These are phyloP conservation scores for Coilia nasus DNA, from an alignment of 2,797 vertebrate genomes.

Conservation along the genomic window DNA sequence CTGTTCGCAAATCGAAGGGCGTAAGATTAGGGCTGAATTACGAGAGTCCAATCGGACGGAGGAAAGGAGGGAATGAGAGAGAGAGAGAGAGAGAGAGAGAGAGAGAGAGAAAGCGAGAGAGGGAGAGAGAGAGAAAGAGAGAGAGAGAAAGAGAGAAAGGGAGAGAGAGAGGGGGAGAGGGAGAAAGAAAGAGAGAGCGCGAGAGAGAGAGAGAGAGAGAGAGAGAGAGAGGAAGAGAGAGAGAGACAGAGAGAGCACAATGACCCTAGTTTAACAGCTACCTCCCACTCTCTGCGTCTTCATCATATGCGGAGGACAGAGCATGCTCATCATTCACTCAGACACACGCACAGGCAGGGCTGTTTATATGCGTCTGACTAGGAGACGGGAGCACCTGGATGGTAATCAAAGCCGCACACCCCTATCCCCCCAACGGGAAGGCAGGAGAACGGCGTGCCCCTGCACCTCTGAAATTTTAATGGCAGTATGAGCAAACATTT, in stretches of 20 bases:
- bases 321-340: background rate
- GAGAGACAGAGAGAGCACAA: background rate
- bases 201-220: too few species aligned
- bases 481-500: background rate
- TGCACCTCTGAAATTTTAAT: background rate
- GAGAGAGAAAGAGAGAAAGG: background rate
- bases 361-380: background rate
- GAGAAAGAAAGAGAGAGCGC: too few species aligned
- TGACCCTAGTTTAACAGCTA: background rate
- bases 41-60: slow-evolving; percentile 10
- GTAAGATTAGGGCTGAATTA: slow-evolving; percentile 54
- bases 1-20: slow-evolving; percentile 53
- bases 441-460: background rate
- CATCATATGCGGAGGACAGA: background rate
- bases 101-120: background rate
- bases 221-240: too few species aligned
- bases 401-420: background rate
- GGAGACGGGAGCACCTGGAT: background rate
- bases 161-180: too few species aligned
- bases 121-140: slow-evolving; percentile 5
- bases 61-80: background rate
- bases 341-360: background rate
- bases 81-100: background rate
- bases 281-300: background rate
- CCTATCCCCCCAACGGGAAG: background rate